Percentiles rank a stretch among this genome's conserved stretches.
These are phyloP conservation scores for Helobdella robusta DNA, from an alignment of 2,888 invertebrate genomes.

Conservation along the genomic window DNA sequence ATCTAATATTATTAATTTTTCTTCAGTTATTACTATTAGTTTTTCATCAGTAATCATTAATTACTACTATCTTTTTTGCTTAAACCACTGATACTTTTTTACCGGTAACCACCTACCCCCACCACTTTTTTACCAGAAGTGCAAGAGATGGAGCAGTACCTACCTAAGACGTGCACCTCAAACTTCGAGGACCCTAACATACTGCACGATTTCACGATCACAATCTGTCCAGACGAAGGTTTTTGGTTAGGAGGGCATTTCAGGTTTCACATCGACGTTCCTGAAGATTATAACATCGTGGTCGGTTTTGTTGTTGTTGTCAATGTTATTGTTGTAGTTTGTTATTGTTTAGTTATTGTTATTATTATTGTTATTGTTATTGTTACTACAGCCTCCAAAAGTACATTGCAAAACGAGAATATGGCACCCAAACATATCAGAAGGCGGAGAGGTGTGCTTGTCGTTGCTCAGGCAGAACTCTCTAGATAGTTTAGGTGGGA, in stretches of 20 bases:
- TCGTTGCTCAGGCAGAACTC: constrained; percentile 80
- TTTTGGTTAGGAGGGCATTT: constrained; percentile 80
- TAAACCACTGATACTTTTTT: background rate
- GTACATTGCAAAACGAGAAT: constrained; percentile 81
- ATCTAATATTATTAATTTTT: background rate
- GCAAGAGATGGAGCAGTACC: constrained; percentile 73
- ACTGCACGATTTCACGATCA: constrained; percentile 68
- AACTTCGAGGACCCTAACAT: constrained; percentile 71
- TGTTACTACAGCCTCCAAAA: constrained; percentile 67
- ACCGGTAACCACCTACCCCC: background rate
- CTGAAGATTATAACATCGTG: constrained; percentile 90
- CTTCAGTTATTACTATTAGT: background rate
- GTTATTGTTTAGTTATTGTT: constrained; percentile 1
- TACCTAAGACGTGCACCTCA: constrained; percentile 70
- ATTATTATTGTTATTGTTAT: background rate
- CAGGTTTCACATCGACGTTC: constrained; percentile 72
- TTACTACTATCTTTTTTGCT: background rate
- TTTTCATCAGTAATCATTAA: background rate
- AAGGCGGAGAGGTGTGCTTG: constrained; percentile 82
- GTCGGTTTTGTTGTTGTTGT: constrained; percentile 56
- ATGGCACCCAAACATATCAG: constrained; percentile 93
- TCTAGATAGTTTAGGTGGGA: constrained; percentile 67
- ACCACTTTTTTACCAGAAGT: constrained; percentile 51
- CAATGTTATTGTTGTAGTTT: background rate
- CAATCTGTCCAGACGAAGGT: constrained; percentile 80